phyloP scores from a whole-genome alignment of 2,888 invertebrate species.

The Synergus gifuensis region DNA sequence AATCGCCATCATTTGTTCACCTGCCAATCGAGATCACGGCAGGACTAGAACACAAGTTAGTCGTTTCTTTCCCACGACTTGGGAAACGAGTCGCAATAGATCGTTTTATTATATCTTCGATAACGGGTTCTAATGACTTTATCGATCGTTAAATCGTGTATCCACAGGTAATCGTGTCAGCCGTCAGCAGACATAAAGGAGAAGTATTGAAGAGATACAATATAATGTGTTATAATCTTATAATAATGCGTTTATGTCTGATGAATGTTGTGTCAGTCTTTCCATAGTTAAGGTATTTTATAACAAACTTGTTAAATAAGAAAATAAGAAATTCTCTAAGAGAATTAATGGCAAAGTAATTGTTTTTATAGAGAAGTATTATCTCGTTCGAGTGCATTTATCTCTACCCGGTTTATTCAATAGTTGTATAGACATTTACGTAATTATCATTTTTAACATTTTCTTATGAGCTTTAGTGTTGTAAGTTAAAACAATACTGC shows the following conservation, averaged over 20 bases:
- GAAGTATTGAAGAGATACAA: constrained; percentile 4
- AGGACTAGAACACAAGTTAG: constrained; percentile 26
- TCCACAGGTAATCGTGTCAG: constrained; percentile 15
- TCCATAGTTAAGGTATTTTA: not conserved
- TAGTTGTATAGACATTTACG: not conserved
- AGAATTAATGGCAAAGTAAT: not conserved
- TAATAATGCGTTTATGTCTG: constrained; percentile 18
- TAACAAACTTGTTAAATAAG: not conserved
- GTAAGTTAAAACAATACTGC: not conserved
- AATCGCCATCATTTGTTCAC: constrained; percentile 41
- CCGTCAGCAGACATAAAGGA: constrained; percentile 20
- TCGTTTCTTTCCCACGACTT: constrained; percentile 31
- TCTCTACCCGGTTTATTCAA: not conserved
- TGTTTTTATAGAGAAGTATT: not conserved
- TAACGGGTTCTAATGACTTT: constrained; percentile 41
- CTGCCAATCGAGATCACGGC: constrained; percentile 37
- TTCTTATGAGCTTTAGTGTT: not conserved
- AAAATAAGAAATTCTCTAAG: not conserved
- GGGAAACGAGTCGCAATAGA: constrained; percentile 36
- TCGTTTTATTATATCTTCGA: constrained; percentile 38
- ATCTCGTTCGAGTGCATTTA: not conserved
- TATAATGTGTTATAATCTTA: constrained; percentile 24
- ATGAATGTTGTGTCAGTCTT: not conserved
- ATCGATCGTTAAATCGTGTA: constrained; percentile 42
- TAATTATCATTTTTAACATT: not conserved